Base-by-base conservation (phyloP, 2,113 vertebrate genomes). In the Passer montanus region DNA sequence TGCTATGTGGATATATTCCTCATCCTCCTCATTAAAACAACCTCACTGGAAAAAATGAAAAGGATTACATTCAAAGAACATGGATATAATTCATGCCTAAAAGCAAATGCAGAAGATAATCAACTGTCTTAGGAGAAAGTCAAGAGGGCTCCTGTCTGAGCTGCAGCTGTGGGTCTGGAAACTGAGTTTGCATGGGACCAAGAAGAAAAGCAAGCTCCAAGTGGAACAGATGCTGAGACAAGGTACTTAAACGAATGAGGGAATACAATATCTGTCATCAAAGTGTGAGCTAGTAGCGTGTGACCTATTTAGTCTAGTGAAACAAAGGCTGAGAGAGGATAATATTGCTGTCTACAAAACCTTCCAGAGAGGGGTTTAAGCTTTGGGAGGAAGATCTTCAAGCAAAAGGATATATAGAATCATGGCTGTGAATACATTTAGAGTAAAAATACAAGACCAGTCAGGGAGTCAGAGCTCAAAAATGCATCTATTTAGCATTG, bases 391-490 rank as follows among this genome's bases (percentile, higher is more conserved):
- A 70, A 73, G 27, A 91, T 47, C 12, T 84, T 87, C 75, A 70
- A 55, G 31, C 2, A 74, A 91, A 76, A 70, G 30, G 35, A 39
- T 66, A 50, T 58, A 49, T 46, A 70, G 33, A 84, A 50, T 41
- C 87, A 70, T 93, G 77, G 35, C 30, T 84, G 7, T 73, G 84
- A 87, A 95, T 94, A 87, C 11, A 59, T 87, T 95, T 59, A 63
- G 60, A 50, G 16, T 63, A 13, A 89, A 92, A 81, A 30, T 23
- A 5, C 47, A 67, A 46, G 50, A 84, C n/a, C 8, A 14, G 14
- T 46, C 37, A 74, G 11, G 10, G 53, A 90, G 37, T 33, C 39
- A 63, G 67, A 91, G 46, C 21, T 84, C 43, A 84, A 59, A 84
- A 89, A 53, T 24, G 2, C 3, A 43, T 77, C 3, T 66, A n/a